Percentiles rank a stretch among this genome's conserved stretches.
phyloP scores from a whole-genome alignment of 1,140 invertebrate genomes.

The Sminthurinus signatus region DNA sequence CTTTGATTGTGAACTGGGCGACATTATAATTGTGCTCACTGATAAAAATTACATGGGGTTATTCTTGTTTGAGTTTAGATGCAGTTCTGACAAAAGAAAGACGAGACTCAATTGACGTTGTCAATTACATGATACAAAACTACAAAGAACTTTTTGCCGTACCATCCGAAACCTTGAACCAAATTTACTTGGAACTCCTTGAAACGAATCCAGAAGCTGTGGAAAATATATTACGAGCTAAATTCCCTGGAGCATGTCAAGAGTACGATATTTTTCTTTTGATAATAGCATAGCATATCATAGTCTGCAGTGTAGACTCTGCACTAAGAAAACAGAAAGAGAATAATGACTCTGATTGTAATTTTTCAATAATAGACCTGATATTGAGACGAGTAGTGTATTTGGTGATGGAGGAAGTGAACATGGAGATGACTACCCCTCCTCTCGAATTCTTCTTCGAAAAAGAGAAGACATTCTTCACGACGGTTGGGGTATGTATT shows the following conservation, averaged over 20 bases:
- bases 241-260: slow-evolving; percentile 49
- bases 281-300: no score
- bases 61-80: no score
- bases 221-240: slow-evolving; percentile 57
- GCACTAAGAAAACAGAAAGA: no score
- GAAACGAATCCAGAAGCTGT: slow-evolving; percentile 71
- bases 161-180: slow-evolving; percentile 69
- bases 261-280: no score
- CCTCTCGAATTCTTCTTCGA: slow-evolving; percentile 25
- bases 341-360: not conserved
- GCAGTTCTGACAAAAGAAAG: slow-evolving; percentile 55
- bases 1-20: no score
- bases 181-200: slow-evolving; percentile 75
- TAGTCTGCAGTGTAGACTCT: no score
- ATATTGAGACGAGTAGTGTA: slow-evolving; percentile 44
- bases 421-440: slow-evolving; percentile 33
- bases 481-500: slow-evolving; percentile 59
- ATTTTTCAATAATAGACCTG: slow-evolving; percentile 14
- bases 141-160: slow-evolving; percentile 66
- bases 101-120: slow-evolving; percentile 76
- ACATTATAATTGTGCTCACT: no score
- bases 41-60: no score
- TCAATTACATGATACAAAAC: slow-evolving; percentile 81
- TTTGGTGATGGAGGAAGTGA: slow-evolving; percentile 46
- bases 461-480: slow-evolving; percentile 60